These are phyloP conservation scores for Parascotia fuliginaria DNA, from an alignment of 2,888 invertebrate species.

Conservation along the genomic window DNA sequence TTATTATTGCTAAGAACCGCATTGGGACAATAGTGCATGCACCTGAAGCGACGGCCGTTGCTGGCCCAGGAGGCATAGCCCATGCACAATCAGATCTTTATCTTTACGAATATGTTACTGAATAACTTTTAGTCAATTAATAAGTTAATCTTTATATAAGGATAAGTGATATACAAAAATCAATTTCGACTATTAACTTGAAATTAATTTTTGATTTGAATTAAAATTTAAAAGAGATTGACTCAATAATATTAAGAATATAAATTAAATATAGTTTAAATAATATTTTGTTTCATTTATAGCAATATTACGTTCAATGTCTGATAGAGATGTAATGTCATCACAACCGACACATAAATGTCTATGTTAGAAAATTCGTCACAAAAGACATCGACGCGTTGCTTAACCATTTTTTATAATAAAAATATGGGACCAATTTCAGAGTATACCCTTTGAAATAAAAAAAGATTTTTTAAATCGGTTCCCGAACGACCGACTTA, in stretches of 20 bases:
- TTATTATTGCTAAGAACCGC: constrained; percentile 86
- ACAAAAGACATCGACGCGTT: too few species aligned
- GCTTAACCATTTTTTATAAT: too few species aligned
- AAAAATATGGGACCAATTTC: too few species aligned
- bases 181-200: constrained; percentile 71
- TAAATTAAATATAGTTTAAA: neutral
- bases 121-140: constrained; percentile 38
- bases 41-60: constrained; percentile 90
- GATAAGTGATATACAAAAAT: constrained; percentile 48
- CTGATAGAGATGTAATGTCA: too few species aligned
- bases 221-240: constrained; percentile 10
- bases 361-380: too few species aligned
- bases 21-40: constrained; percentile 88
- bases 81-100: constrained; percentile 91
- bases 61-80: constrained; percentile 91
- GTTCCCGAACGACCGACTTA: too few species aligned
- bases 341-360: too few species aligned
- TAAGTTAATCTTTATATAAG: constrained; percentile 12
- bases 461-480: too few species aligned
- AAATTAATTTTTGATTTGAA: constrained; percentile 67
- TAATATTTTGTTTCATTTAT: constrained; percentile 4
- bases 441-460: too few species aligned
- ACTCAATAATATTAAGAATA: constrained; percentile 22
- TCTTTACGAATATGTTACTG: constrained; percentile 72
- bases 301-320: too few species aligned